phyloP scores from a whole-genome alignment of 2,888 invertebrate species.

The Drosophila nr. fundita region DNA sequence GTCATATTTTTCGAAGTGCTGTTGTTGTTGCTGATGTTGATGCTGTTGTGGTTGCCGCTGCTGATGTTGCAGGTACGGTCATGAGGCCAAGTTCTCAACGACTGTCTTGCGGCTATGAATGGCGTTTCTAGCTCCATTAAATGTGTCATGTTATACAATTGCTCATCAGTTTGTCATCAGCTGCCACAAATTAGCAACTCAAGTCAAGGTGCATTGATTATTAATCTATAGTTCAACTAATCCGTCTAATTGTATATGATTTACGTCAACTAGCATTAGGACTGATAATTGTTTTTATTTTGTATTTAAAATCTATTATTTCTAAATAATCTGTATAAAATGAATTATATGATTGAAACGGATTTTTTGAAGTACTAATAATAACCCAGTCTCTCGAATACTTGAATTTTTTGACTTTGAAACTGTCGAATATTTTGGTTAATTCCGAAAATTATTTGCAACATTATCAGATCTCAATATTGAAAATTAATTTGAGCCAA shows the following conservation, averaged over 20 bases:
- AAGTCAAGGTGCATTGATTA: neutral
- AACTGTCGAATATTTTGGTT: neutral
- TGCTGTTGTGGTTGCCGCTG: neutral
- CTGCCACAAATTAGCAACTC: neutral
- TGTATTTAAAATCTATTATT: neutral
- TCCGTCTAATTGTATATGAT: neutral
- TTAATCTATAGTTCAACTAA: neutral
- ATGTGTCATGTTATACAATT: slow-evolving; percentile 56
- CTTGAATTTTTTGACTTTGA: neutral
- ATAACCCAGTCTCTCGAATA: neutral
- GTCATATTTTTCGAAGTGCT: neutral
- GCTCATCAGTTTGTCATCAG: slow-evolving; percentile 7
- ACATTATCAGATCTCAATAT: neutral
- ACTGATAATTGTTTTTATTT: neutral
- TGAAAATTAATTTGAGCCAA: neutral
- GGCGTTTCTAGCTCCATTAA: slow-evolving; percentile 68
- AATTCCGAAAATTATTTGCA: neutral
- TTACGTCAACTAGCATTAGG: neutral
- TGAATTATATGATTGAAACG: neutral
- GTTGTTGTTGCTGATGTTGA: neutral
- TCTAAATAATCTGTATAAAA: neutral
- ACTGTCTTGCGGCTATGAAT: slow-evolving; percentile 45
- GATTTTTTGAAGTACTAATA: neutral
- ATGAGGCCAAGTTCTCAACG: slow-evolving; percentile 35
- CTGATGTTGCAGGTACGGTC: slow-evolving; percentile 4